These are phyloP conservation scores for Polypterus bichir DNA, from an alignment of 2,113 vertebrate genomes.

Conservation along the genomic window DNA sequence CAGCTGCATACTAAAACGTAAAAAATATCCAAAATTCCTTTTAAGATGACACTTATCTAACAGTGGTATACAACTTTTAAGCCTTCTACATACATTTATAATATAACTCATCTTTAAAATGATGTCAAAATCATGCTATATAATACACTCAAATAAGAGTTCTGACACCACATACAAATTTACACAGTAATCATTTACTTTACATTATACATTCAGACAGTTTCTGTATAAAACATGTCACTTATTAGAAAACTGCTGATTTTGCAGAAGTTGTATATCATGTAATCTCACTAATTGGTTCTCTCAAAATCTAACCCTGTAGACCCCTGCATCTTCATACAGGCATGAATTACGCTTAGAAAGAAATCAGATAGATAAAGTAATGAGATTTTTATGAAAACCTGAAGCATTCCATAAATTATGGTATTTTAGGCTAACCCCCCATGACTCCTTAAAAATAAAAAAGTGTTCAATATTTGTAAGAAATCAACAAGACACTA, in stretches of 20 bases:
- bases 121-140: neutral
- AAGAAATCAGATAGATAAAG: slow-evolving; percentile 52
- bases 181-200: slow-evolving; percentile 18
- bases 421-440: slow-evolving; percentile 63
- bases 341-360: slow-evolving; percentile 50
- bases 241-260: slow-evolving; percentile 44
- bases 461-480: no score
- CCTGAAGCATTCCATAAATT: slow-evolving; percentile 44
- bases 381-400: slow-evolving; percentile 56
- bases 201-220: slow-evolving; percentile 21
- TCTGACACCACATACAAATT: neutral
- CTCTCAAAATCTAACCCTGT: slow-evolving; percentile 49
- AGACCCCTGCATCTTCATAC: slow-evolving; percentile 51
- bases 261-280: slow-evolving; percentile 37
- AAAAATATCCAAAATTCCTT: no score
- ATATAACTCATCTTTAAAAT: neutral
- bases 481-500: no score
- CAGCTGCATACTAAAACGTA: no score
- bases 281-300: slow-evolving; percentile 60
- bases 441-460: slow-evolving; percentile 43
- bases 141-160: neutral
- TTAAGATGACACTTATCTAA: no score
- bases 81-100: neutral
- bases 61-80: no score
- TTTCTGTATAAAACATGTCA: slow-evolving; percentile 24